Evolutionary conservation across 2,888 invertebrate species (phyloP).

Genomic region (Branchellion lobata): DNA sequence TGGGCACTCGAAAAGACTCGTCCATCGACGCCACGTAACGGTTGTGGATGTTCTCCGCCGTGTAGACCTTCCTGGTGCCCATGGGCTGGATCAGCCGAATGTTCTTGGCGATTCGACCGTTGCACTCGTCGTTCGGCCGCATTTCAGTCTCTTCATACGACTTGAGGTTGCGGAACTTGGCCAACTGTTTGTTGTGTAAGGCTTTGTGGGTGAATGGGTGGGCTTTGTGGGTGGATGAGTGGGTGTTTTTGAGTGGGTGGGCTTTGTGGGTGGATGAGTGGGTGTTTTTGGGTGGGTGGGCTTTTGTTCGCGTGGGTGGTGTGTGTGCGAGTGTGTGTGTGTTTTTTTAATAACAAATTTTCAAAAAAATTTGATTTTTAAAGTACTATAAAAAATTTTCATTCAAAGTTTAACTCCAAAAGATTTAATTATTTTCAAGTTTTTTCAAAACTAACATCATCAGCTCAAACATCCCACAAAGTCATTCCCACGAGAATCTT

Average conservation of each 20-base stretch:
- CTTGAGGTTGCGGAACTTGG: constrained; percentile 43
- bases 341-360: too few relatives aligned
- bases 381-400: too few relatives aligned
- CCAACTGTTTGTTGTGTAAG: too few relatives aligned
- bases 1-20: constrained; percentile 46
- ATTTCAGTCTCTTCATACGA: constrained; percentile 46
- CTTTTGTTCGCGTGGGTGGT: too few relatives aligned
- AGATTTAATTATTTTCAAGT: too few relatives aligned
- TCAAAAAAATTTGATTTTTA: too few relatives aligned
- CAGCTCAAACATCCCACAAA: too few relatives aligned
- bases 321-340: too few relatives aligned
- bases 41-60: constrained; percentile 46
- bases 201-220: constrained; percentile 6
- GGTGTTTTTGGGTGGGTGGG: not conserved
- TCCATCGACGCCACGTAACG: constrained; percentile 40
- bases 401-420: too few relatives aligned
- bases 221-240: not conserved
- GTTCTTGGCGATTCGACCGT: constrained; percentile 44
- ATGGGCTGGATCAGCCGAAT: constrained; percentile 46
- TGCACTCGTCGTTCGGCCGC: constrained; percentile 45
- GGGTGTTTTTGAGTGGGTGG: not conserved
- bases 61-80: constrained; percentile 48
- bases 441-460: too few relatives aligned
- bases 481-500: too few relatives aligned
- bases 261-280: not conserved